phyloP scores from a whole-genome alignment of 2,888 invertebrate species.

The Slavum lentiscoides region DNA sequence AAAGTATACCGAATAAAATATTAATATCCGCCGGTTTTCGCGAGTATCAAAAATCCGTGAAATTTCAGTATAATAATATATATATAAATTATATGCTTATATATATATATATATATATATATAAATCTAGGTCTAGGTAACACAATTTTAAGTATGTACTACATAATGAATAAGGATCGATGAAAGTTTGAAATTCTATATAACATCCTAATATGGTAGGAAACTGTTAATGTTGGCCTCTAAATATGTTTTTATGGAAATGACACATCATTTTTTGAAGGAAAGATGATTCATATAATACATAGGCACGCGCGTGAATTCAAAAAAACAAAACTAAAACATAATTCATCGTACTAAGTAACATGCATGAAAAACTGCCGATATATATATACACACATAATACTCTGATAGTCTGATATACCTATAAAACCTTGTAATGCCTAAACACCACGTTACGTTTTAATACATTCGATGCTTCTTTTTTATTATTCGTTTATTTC shows the following conservation, averaged over 20 bases:
- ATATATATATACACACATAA: not conserved
- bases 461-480: too few species aligned
- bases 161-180: not conserved
- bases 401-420: too few species aligned
- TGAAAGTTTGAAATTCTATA: not conserved
- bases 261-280: slow-evolving; percentile 11
- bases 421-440: too few species aligned
- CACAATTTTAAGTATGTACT: not conserved
- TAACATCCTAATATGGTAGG: not conserved
- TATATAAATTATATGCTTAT: too few species aligned
- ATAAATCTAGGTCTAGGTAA: not conserved
- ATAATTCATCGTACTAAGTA: not conserved
- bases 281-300: not conserved
- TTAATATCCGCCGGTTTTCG: too few species aligned
- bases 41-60: too few species aligned
- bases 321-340: not conserved
- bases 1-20: too few species aligned
- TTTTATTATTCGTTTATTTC: too few species aligned
- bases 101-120: too few species aligned
- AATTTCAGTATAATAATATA: too few species aligned
- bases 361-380: not conserved
- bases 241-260: not conserved
- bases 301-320: not conserved
- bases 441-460: too few species aligned
- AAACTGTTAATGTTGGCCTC: not conserved